Evolutionary conservation across 35 echinoderm and acorn worm genomes (phyloP).

Genomic region (Heliocidaris tuberculata): DNA sequence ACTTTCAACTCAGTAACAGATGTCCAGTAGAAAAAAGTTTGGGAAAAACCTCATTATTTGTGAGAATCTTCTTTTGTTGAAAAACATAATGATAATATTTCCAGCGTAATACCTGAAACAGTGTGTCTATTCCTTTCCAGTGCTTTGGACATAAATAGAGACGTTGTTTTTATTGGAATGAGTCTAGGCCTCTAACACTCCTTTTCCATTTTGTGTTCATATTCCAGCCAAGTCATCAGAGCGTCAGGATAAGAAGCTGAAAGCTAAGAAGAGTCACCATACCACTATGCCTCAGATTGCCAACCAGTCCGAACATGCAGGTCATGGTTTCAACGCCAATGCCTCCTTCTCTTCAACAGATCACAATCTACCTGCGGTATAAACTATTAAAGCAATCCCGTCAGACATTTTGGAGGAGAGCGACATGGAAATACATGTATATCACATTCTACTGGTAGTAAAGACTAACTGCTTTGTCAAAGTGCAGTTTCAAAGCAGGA

Average conservation of each 20-base stretch:
- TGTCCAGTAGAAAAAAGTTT: no score
- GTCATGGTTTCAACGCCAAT: conserved; percentile 45
- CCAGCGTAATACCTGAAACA: no score
- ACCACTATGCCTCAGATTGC: conserved; percentile 95
- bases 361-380: conserved; percentile 89
- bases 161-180: no score
- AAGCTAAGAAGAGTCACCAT: conserved; percentile 86
- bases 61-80: no score
- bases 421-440: background rate
- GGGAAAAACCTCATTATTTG: no score
- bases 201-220: background rate
- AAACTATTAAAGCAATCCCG: background rate
- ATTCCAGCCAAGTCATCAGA: conserved; percentile 51
- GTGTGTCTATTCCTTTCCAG: no score
- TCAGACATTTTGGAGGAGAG: background rate
- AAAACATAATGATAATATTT: no score
- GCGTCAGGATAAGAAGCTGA: conserved; percentile 78
- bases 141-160: no score
- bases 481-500: background rate
- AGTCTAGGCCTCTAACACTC: background rate
- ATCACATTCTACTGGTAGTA: background rate
- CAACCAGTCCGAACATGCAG: conserved; percentile 52
- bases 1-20: no score
- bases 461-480: background rate
- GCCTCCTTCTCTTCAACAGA: conserved; percentile 51